Evolutionary conservation across 1,140 invertebrate genomes (phyloP), one percentile per base, ranked within the genome.

Genomic region (Sycobia sp.): DNA sequence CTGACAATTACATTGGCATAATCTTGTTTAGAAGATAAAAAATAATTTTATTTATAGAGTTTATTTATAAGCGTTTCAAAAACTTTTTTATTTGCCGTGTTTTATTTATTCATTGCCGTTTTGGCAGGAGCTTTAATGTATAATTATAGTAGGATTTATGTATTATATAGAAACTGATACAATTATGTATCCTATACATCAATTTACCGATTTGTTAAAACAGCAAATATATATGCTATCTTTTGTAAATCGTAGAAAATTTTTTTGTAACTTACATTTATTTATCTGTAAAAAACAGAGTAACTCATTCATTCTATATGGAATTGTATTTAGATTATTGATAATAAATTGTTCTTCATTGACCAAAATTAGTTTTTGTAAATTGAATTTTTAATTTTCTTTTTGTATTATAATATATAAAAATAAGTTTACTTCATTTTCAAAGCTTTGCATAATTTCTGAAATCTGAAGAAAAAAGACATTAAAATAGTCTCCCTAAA

Each of bases 331-430:
- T 62, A 54, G 22, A 62, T 61, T 62, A 62, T 47, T 62, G 47
- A 56, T 36, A 63, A 63, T 63, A 63, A 63, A 63, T 63, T 29
- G 44, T 56, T 63, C 46, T 63, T 63, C 50, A 56, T 63, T 34
- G 53, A 63, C 51, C 29, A 23, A 62, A 54, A 23, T 44, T 4
- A 32, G 5, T 32, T 32, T 32, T n/a, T n/a, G 0, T 7, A 39
- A 49, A 39, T 39, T 29, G 2, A 13, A 9, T 41, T 34, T 22
- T 29, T 46, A 1, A 34, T 7, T n/a, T 18, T 54, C 1, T 54
- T 29, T 8, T 27, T 25, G 4, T 29, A n/a, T 41, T 25, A 16
- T 8, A 39, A 16, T 39, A 16, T 39, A 16, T 39, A n/a, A 39
- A 16, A n/a, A n/a, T n/a, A n/a, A n/a, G n/a, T n/a, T n/a, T n/a